These are phyloP conservation scores for Heliconius charithonia DNA, from an alignment of 2,888 invertebrate species.

Conservation along the genomic window DNA sequence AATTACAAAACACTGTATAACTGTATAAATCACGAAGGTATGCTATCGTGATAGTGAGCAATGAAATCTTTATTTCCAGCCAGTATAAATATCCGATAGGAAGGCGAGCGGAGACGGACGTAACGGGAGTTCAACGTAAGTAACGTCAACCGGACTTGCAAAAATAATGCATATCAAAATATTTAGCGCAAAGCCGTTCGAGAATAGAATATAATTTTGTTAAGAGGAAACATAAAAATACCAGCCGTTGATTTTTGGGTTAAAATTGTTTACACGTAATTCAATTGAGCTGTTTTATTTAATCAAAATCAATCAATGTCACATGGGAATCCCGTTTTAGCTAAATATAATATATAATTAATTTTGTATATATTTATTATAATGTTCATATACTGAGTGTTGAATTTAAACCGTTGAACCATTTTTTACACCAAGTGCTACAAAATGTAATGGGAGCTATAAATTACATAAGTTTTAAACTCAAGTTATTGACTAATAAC, in stretches of 20 bases:
- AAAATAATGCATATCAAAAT: slow-evolving; percentile 23
- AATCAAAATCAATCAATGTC: slow-evolving; percentile 2
- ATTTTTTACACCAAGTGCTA: too few relatives aligned
- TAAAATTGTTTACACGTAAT: slow-evolving; percentile 10
- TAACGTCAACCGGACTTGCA: slow-evolving; percentile 38
- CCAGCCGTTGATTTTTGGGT: neutral
- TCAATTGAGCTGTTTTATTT: slow-evolving; percentile 5
- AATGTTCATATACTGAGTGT: too few relatives aligned
- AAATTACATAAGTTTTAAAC: too few relatives aligned
- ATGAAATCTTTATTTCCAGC: slow-evolving; percentile 44
- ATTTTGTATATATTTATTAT: neutral
- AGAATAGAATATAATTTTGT: slow-evolving; percentile 6
- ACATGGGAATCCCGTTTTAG: neutral
- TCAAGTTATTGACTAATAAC: too few relatives aligned
- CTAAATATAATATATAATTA: neutral
- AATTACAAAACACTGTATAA: slow-evolving; percentile 8
- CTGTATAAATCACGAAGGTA: slow-evolving; percentile 6
- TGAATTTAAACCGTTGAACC: neutral
- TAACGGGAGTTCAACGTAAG: slow-evolving; percentile 53
- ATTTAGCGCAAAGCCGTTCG: slow-evolving; percentile 17
- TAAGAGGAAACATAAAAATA: slow-evolving; percentile 23
- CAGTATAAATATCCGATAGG: slow-evolving; percentile 55
- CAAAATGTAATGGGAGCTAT: too few relatives aligned
- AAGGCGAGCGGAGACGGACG: slow-evolving; percentile 56
- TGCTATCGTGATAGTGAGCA: slow-evolving; percentile 5